Base-by-base conservation (phyloP, 2,888 invertebrate species). In the Masnerella sp. region DNA sequence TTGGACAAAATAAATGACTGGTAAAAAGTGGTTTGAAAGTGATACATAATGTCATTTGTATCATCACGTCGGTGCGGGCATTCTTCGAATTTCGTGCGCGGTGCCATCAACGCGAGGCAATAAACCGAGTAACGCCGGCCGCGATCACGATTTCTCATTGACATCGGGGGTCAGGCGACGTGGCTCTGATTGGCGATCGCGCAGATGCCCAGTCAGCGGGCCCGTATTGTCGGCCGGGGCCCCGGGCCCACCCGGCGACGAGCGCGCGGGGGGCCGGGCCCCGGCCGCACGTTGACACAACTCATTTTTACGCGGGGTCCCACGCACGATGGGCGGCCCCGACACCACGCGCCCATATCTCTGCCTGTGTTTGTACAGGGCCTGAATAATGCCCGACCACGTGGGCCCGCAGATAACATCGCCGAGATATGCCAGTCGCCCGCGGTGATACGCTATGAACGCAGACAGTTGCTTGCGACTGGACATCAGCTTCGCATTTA, bases 231-330 rank as follows among this genome's bases (percentile, higher is more conserved):
- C 81, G 82, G 82, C 28, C 82, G 79, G 80, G 81, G 79, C 71
- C 38, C 18, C 74, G 58, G 42, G 82, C 76, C 83, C 83, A 83
- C 82, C 83, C 83, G 85, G 83, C 79, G 85, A 80, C 76, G 78
- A 56, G 58, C 73, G 72, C 71, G 76, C 78, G 81, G 81, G 83
- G 83, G 85, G 82, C 76, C 75, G 47, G 74, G 64, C 64, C 28
- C 8, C n/a, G n/a, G n/a, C n/a, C 65, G 79, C 80, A 82, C 85
- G 85, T 86, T 86, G 86, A 85, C 85, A 84, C 85, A 84, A 85
- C 83, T 85, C 85, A 85, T 84, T 86, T 86, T 86, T 85, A 85
- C 85, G 83, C 85, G 83, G 76, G 80, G 79, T 83, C 83, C 83
- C 82, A 81, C 81, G 83, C 84, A 80, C 85, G 82, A 85, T 85